A percentile compares a stretch with the other conserved stretches of the same genome.
Conservation (phyloP, 2,113 vertebrate genomes). For the Lates calcarifer region DNA sequence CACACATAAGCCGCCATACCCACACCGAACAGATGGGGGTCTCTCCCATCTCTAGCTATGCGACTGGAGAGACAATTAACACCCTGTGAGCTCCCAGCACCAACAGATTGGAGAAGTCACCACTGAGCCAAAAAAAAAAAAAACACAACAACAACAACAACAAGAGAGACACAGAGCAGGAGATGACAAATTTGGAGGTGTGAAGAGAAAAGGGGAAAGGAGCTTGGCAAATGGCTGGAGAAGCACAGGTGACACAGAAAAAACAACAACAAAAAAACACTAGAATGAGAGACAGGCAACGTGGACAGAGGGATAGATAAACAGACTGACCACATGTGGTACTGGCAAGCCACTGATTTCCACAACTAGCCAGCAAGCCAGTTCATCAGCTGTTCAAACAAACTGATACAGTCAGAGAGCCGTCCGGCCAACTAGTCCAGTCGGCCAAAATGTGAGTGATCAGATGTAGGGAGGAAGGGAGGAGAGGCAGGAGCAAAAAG, state of each 20-base stretch:
- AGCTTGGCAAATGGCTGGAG: conserved; percentile 8
- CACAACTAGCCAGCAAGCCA: conserved; percentile 61
- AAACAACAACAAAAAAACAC: conserved; percentile 14
- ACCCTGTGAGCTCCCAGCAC: conserved; percentile 58
- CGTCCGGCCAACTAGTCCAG: conserved; percentile 32
- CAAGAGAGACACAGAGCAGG: conserved; percentile 50
- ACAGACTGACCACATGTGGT: conserved; percentile 71
- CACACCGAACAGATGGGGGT: conserved; percentile 69
- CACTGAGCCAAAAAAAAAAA: conserved; percentile 63
- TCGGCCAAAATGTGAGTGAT: conserved; percentile 48
- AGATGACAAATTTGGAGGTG: conserved; percentile 64
- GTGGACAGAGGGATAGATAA: conserved; percentile 57
- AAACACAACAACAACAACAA: conserved; percentile 68
- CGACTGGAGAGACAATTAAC: conserved; percentile 72
- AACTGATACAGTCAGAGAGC: conserved; percentile 58
- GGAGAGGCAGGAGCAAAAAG: conserved; percentile 9
- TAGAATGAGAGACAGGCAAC: conserved; percentile 35
- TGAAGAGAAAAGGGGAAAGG: conserved; percentile 35
- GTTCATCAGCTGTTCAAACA: conserved; percentile 74
- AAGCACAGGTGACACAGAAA: conserved; percentile 46
- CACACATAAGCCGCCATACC: conserved; percentile 48
- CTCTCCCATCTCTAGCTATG: conserved; percentile 59
- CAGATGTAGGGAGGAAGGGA: conserved; percentile 17
- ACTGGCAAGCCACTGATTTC: conserved; percentile 64
- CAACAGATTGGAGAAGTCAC: conserved; percentile 71